Base-by-base conservation (phyloP, 2,113 vertebrate species). In the Hiodon alosoides region DNA sequence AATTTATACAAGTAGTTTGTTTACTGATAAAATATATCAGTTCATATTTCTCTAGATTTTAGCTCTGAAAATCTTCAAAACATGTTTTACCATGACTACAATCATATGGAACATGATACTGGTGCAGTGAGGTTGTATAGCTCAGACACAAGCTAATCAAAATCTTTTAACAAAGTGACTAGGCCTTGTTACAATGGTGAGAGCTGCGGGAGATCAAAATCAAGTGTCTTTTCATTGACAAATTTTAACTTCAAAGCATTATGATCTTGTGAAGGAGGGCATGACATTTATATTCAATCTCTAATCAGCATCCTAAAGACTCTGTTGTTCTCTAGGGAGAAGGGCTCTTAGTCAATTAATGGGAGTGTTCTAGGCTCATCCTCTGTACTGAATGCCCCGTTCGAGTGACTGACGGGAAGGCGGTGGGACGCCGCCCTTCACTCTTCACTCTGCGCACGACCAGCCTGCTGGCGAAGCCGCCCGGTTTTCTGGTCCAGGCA, bases 321-420 rank as follows among this genome's bases (percentile, higher is more conserved):
- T 31, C 47, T 46, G 53, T 47, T 61, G n/a, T 67, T 48, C 31
- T 57, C 52, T 46, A 10, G 11, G 58, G 55, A n/a, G 46, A 73
- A 17, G 11, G 55, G 31, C 55, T 10, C 54, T 4, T 0, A 10
- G 54, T 75, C 53, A 10, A 3, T 51, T 77, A 57, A 9, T 71
- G 52, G 31, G 17, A 60, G 69, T 64, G 55, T 73, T 48, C 53
- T 3, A 69, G 76, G 71, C 17, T 51, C 47, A 46, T 53, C 65
- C 64, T 71, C 69, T 17, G 55, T 31, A 67, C 14, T 50, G 1
- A 65, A 73, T 55, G 57, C 72, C 69, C 48, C 31, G 31, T 67
- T n/a, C 5, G 7, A 52, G 52, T 6, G 54, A 62, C 60, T n/a
- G 52, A 7, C 11, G 68, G 52, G 48, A 68, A 68, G 48, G 17